phyloP scores from a whole-genome alignment of 1,140 invertebrate species.

The Babylonia areolata region DNA sequence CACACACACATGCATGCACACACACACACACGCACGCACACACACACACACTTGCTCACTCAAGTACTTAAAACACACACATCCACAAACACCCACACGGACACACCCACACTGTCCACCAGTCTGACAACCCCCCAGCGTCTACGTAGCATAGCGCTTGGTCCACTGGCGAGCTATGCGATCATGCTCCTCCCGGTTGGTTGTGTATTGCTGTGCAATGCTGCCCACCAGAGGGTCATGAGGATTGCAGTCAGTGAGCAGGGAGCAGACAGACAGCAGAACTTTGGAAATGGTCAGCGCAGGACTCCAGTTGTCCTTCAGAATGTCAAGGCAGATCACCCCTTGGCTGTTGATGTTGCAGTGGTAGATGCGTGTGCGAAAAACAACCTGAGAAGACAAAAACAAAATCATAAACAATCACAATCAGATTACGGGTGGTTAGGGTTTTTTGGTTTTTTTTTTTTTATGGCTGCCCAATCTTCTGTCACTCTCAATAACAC shows the following conservation, averaged over 20 bases:
- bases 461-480: too few species aligned
- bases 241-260: conserved; percentile 82
- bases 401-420: too few species aligned
- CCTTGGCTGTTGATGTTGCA: conserved; percentile 14
- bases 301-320: conserved; percentile 70
- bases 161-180: conserved; percentile 98
- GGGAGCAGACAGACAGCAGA: conserved; percentile 86
- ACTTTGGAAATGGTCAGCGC: conserved; percentile 70
- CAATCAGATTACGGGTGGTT: too few species aligned
- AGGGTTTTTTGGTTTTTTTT: too few species aligned
- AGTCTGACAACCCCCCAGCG: background rate
- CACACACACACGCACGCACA: background rate
- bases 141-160: conserved; percentile 91
- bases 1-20: background rate
- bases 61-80: background rate
- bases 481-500: too few species aligned
- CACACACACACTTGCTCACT: background rate
- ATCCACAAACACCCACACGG: conserved; percentile 1
- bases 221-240: conserved; percentile 97
- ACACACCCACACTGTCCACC: conserved; percentile 12
- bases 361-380: conserved; percentile 11
- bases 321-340: conserved; percentile 13
- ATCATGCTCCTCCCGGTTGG: conserved; percentile 98
- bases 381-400: background rate
- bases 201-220: conserved; percentile 97